Base-by-base conservation (phyloP, 1,140 invertebrate species). In the Bombus waltoni region DNA sequence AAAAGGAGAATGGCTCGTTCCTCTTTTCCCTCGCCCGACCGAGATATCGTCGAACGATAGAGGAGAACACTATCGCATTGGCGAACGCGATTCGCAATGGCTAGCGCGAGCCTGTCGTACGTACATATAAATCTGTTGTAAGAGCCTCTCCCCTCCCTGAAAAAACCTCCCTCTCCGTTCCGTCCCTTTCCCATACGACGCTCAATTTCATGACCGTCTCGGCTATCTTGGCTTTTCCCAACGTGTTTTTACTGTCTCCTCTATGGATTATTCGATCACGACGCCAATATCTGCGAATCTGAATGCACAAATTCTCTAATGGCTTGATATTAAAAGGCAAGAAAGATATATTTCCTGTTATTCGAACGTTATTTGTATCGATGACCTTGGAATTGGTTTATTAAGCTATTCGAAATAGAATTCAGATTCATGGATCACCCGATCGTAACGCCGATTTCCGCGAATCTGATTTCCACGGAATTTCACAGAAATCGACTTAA, bases 121-220 rank as follows among this genome's bases (percentile, higher is more conserved):
- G 73, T 90, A 89, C 79, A 83, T 89, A 90, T 89, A 89, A 90
- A 85, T 87, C 79, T 85, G 65, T 85, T 66, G 53, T 71, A 86
- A 77, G 80, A 83, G 84, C 42, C 66, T 76, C 47, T 66, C 83
- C 83, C 79, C 79, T 76, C 85, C 53, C 71, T 66, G 1, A 62
- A 42, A 89, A 89, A 89, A 87, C 78, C 65, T 75, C 75, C 65
- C 77, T 44, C 42, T 42, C 65, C 72, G 53, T 76, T 22, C 22
- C 42, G 15, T 72, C 32, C 18, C n/a, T 32, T 66, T 42, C 75
- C 28, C 66, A 32, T 40, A 35, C 40, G 44, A 4, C 62, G 59
- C 66, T 68, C 77, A 66, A 47, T 72, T 88, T 88, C 59, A 40
- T 10, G 66, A 65, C 47, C 65, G 47, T 59, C 62, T 13, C 28